Base-by-base conservation (phyloP, 2,797 vertebrate genomes). In the Acanthiza pusilla region DNA sequence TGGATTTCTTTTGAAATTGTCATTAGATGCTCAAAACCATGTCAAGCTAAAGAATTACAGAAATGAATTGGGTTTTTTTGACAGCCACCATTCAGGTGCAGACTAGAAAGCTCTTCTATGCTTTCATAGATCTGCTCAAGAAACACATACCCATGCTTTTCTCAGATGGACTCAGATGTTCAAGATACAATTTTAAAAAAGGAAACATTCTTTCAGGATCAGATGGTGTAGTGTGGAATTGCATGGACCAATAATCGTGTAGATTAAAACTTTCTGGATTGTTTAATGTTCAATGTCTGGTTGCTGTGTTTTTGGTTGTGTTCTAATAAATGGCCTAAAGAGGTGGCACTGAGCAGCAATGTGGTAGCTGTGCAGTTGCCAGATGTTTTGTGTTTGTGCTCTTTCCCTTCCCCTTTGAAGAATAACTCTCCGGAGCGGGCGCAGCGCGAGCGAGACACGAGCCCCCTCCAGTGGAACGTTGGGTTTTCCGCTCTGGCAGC, bases 391-490 rank as follows among this genome's bases (percentile, higher is more conserved):
- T 57, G 20, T 7, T 29, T 21, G n/a, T 32, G 27, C 50, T 40
- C 19, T 68, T 23, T 63, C 42, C 34, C 20, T 57, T 77, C 25
- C 27, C n/a, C 16, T 36, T 7, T 12, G 13, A 25, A 32, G 70
- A 68, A 5, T 2, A 9, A n/a, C 26, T 25, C 0, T 2, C 16
- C 0, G 1, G 16, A 30, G 32, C 20, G 1, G 18, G 70, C 53
- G 9, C 13, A 2, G 61, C 23, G 47, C 2, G 45, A 17, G 54
- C 2, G 45, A 67, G 42, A 40, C 68, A 20, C 29, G 38, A 58
- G 90, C 93, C 68, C 96, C 95, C 93, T 83, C 96, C 94, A 63
- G 85, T 75, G 97, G 91, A 57, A 65, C 43, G 3, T 34, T 38
- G 22, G 62, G 2, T 60, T 67, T 58, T 58, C 22, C 60, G 27